Evolutionary conservation across 2,888 invertebrate genomes (phyloP).

Genomic region (Cryptocephalus moraei): DNA sequence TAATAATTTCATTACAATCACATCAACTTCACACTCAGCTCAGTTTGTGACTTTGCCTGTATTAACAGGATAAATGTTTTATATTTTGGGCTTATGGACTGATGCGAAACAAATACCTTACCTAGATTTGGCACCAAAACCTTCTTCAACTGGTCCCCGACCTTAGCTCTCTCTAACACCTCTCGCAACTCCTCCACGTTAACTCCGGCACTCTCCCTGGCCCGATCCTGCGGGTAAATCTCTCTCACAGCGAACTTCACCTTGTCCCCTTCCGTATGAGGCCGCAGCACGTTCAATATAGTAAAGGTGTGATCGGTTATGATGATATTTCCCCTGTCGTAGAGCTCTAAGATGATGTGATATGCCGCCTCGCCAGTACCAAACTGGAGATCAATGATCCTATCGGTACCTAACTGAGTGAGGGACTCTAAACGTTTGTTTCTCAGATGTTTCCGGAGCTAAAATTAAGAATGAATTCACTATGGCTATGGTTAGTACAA

Average conservation of each 20-base stretch:
- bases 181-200: conserved; percentile 45
- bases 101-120: conserved; percentile 29
- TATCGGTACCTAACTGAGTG: conserved; percentile 81
- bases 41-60: too few relatives aligned
- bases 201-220: conserved; percentile 52
- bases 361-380: conserved; percentile 88
- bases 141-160: conserved; percentile 71
- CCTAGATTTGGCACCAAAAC: conserved; percentile 70
- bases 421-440: conserved; percentile 87
- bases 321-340: conserved; percentile 92
- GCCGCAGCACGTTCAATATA: conserved; percentile 87
- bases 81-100: too few relatives aligned
- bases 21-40: too few relatives aligned
- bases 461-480: conserved; percentile 21
- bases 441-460: conserved; percentile 92
- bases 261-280: conserved; percentile 86
- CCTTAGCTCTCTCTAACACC: conserved; percentile 52
- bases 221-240: conserved; percentile 75
- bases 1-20: too few relatives aligned
- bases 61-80: too few relatives aligned
- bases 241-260: conserved; percentile 86
- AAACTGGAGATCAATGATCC: conserved; percentile 92
- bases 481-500: neutral
- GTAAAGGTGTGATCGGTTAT: conserved; percentile 83
- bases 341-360: conserved; percentile 90